Conservation (phyloP, 2,888 invertebrate genomes). For the Mythimna albipuncta region DNA sequence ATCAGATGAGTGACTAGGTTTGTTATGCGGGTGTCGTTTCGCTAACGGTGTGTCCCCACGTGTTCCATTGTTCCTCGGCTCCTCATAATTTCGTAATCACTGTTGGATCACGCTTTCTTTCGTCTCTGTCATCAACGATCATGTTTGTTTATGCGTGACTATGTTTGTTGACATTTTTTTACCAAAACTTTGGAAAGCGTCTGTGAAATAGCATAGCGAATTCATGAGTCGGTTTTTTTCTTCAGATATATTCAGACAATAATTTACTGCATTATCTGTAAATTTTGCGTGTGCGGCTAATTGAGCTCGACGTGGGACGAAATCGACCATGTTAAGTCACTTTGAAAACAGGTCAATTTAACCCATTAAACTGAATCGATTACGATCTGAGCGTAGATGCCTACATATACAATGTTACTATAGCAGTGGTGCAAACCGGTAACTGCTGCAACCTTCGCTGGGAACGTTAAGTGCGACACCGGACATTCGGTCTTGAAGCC, state of each 20-base stretch:
- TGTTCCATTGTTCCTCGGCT: conserved; percentile 77
- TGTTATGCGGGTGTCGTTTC: conserved; percentile 72
- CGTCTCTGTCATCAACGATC: conserved; percentile 60
- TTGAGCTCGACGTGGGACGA: conserved; percentile 60
- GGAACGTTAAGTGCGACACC: conserved; percentile 62
- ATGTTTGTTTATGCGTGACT: conserved; percentile 49
- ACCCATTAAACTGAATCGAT: conserved; percentile 72
- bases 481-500: conserved; percentile 72
- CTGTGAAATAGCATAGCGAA: background rate
- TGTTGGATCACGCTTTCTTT: conserved; percentile 64
- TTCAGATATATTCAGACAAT: background rate
- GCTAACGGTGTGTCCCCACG: conserved; percentile 73
- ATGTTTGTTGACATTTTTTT: conserved; percentile 31
- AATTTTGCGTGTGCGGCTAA: conserved; percentile 58
- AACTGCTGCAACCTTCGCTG: conserved; percentile 67
- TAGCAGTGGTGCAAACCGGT: conserved; percentile 69
- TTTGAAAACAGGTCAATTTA: conserved; percentile 71
- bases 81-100: conserved; percentile 69
- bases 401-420: conserved; percentile 68
- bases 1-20: conserved; percentile 53
- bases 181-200: background rate
- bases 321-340: conserved; percentile 69
- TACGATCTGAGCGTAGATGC: conserved; percentile 65
- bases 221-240: conserved; percentile 7
- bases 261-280: conserved; percentile 26